phyloP scores from a whole-genome alignment of 1,140 invertebrate genomes.

The Panulirus ornatus region DNA sequence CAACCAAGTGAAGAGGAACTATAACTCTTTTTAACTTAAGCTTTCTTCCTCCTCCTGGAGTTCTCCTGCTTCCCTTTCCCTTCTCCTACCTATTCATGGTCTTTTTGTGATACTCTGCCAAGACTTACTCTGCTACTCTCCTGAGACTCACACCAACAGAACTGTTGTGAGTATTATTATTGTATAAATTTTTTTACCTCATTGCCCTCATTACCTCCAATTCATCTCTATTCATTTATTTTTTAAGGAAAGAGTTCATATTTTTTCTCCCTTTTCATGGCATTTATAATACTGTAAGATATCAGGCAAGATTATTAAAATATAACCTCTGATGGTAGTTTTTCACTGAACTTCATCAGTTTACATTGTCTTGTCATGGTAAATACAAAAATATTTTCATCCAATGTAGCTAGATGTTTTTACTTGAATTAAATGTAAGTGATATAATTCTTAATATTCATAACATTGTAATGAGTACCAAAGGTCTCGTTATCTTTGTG shows the following conservation, averaged over 20 bases:
- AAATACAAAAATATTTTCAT: conserved; percentile 40
- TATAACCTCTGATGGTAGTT: conserved; percentile 10
- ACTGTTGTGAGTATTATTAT: conserved; percentile 46
- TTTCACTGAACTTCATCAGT: background rate
- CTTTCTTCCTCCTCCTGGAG: background rate
- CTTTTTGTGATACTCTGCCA: conserved; percentile 10
- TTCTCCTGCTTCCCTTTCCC: background rate
- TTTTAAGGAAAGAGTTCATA: conserved; percentile 20
- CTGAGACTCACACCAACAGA: conserved; percentile 58
- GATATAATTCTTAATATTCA: background rate
- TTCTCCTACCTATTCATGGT: background rate
- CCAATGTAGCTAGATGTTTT: conserved; percentile 54
- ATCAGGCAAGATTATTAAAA: conserved; percentile 29
- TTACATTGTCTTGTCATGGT: conserved; percentile 34
- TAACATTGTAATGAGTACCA: background rate
- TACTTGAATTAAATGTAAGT: conserved; percentile 47
- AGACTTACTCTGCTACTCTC: too few species aligned
- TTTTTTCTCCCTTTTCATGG: conserved; percentile 24
- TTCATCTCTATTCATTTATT: background rate
- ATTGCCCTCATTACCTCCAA: background rate
- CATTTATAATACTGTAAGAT: conserved; percentile 36
- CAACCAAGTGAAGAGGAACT: conserved; percentile 39
- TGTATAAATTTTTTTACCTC: conserved; percentile 6
- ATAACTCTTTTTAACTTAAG: conserved; percentile 9
- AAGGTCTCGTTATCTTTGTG: background rate